Evolutionary conservation across 2,888 invertebrate genomes (phyloP), one percentile per base, ranked within the genome.

Genomic region (Dyspetes luteomarginatus): DNA sequence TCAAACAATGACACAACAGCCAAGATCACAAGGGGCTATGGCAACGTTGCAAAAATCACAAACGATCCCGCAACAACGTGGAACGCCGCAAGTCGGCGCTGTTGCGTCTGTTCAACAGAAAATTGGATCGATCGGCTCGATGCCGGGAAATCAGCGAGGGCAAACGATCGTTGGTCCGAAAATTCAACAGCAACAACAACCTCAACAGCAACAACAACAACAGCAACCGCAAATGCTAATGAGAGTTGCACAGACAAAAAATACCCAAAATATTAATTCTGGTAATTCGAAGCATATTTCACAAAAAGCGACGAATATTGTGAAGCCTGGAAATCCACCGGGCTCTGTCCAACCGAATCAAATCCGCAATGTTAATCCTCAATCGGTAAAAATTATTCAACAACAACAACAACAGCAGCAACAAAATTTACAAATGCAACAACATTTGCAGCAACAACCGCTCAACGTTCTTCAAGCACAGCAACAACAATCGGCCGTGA

Each of bases 321-420:
- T 85, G 0, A 91, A 90, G 60, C 19, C 83, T 0, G 36, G 73
- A 3, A 89, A 86, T 55, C 82, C 87, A 0, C 90, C 88, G 73
- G 85, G 82, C 28, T 22, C 56, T 28, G 22, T 36, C 0, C 78
- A 77, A 50, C 24, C 19, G 15, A 36, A 55, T 22, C 9, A 64
- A 2, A 74, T 56, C 65, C 73, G 82, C 1, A 56, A 52, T 24
- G 55, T 58, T 0, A 80, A 73, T 64, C 30, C 81, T 0, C 93
- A 93, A 85, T 92, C 94, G 22, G 93, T 94, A 17, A 94, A 94
- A 89, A 94, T 94, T 80, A 93, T 94, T 82, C 94, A 94, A 85
- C 85, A 82, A 41, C 83, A 68, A 22, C 81, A 78, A 52, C 84
- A 75, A 17, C 85, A 79, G 65, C 83, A 67, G 24, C 79, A 67